phyloP scores from a whole-genome alignment of 2,797 vertebrate genomes.

The Chelidonichthys spinosus region DNA sequence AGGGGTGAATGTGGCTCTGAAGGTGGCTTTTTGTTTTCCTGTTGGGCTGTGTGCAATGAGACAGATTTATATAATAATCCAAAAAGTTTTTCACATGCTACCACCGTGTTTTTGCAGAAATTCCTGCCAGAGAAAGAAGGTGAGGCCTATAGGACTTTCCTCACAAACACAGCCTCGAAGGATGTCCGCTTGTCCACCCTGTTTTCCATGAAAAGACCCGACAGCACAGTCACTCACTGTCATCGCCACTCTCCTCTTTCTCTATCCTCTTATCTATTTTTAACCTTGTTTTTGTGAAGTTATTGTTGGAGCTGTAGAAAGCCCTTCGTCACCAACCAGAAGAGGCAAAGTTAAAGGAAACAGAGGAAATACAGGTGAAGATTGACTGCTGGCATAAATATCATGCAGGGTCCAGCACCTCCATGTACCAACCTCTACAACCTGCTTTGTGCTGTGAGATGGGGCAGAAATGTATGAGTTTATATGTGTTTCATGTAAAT shows the following conservation, averaged over 20 bases:
- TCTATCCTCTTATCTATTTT: constrained; percentile 68
- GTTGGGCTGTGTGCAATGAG: background rate
- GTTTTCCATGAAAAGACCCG: constrained; percentile 72
- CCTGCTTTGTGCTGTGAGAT: background rate
- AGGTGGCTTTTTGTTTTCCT: no score
- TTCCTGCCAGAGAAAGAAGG: constrained; percentile 50
- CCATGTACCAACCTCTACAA: background rate
- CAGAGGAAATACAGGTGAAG: no score
- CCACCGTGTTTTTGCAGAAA: constrained; percentile 34
- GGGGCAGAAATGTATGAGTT: background rate
- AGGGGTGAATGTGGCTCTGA: no score
- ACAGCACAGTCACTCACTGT: constrained; percentile 68
- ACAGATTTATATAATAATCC: background rate
- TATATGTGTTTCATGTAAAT: background rate
- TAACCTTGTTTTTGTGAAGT: constrained; percentile 66
- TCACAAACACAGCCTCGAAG: constrained; percentile 64
- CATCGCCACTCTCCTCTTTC: constrained; percentile 58
- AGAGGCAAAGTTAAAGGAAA: background rate
- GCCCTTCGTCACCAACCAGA: background rate
- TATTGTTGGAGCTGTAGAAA: constrained; percentile 41
- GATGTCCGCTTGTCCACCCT: constrained; percentile 77
- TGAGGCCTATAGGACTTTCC: constrained; percentile 65
- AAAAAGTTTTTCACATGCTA: constrained; percentile 1
- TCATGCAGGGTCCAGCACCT: no score
- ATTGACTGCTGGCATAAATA: background rate